A percentile compares a stretch with the other conserved stretches of the same genome.
phyloP scores from a whole-genome alignment of 2,797 vertebrate genomes.

The Spatula clypeata region DNA sequence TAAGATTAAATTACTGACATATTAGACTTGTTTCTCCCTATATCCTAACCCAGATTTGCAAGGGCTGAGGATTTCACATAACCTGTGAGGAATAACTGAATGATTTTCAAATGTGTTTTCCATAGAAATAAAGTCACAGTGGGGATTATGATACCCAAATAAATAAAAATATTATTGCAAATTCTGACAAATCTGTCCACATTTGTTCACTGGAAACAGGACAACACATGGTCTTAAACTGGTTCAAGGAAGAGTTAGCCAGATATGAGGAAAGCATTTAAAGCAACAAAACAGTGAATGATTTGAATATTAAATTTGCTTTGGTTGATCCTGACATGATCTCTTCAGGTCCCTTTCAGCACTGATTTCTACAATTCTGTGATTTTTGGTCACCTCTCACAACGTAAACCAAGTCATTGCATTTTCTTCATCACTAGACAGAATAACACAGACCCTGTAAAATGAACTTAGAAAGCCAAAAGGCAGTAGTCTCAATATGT shows the following conservation, averaged over 20 bases:
- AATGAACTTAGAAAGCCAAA: background rate
- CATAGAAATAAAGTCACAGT: background rate
- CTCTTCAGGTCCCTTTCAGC: background rate
- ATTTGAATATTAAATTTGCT: background rate
- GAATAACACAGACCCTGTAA: background rate
- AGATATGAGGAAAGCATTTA: background rate
- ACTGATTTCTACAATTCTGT: background rate
- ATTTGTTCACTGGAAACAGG: background rate
- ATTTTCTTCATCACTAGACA: background rate
- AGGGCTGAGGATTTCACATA: background rate
- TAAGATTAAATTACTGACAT: background rate
- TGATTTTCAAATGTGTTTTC: background rate
- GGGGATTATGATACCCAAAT: background rate
- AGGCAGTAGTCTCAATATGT: background rate
- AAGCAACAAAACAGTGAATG: background rate
- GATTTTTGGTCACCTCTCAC: background rate
- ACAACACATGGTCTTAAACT: background rate
- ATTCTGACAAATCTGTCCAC: background rate
- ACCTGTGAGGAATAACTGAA: background rate
- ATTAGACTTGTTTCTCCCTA: background rate
- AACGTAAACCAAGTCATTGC: background rate
- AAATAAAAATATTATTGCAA: background rate
- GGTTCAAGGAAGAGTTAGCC: background rate
- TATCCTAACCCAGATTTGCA: constrained; percentile 12
- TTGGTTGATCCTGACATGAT: background rate